Evolutionary conservation across 2,888 invertebrate species (phyloP), one percentile per base, ranked within the genome.

Genomic region (Teinopalpus imperialis): DNA sequence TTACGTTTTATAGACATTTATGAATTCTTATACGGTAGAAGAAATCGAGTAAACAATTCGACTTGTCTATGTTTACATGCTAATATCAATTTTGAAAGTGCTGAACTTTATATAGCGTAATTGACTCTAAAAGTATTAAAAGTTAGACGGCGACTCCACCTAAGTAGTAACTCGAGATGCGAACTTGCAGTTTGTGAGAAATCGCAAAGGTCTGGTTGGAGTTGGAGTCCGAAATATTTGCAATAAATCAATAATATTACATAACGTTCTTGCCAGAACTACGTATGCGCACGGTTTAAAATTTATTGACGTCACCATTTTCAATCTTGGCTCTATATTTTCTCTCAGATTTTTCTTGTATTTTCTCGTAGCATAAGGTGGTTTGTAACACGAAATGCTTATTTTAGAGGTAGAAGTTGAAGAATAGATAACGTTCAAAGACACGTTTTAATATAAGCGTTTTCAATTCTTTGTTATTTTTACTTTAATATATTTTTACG

Each of bases 211-310:
- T 1, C n/a, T 13, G 16, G 2, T 18, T 14, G 12, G 9, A 27
- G 32, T 27, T 36, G 21, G 32, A 45, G 32, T 10, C 30, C 46
- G 39, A 46, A 46, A 41, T 41, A 41, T 46, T 46, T 34, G 35
- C 46, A 35, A 46, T 46, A 41, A 41, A 46, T 46, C 46, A 46
- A 46, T 46, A 30, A 12, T 41, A 46, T 46, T 46, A 46, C 27
- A 18, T 41, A 46, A 45, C 26, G 16, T 34, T 13, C 27, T 16
- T 27, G 23, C 29, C 29, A 3, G 23, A 14, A 16, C 32, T 29
- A 34, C 16, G 35, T 40, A 35, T 41, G 46, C 40, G 40, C 46
- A 29, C n/a, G 23, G 14, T 35, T 46, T 36, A 3, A 21, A 20
- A 46, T 45, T 20, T 40, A 46, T 34, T 29, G 40, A 46, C 30